A percentile compares a stretch with the other conserved stretches of the same genome.
These are phyloP conservation scores for Cirrhinus mrigala DNA, from an alignment of 2,797 vertebrate species.

Conservation along the genomic window DNA sequence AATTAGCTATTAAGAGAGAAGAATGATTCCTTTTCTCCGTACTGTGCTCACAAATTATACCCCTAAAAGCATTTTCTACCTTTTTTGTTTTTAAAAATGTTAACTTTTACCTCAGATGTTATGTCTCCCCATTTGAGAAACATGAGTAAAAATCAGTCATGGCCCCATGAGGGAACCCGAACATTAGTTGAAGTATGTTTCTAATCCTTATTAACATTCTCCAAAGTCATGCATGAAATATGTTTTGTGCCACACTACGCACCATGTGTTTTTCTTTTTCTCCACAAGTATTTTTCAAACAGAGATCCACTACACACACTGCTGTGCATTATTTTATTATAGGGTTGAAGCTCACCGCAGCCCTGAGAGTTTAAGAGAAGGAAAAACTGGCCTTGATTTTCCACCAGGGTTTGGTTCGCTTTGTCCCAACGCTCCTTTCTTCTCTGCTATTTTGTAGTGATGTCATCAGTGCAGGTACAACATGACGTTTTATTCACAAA, in stretches of 20 bases:
- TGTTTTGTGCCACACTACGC: conserved; percentile 83
- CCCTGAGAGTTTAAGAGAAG: conserved; percentile 73
- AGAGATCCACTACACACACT: conserved; percentile 77
- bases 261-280: conserved; percentile 90
- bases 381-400: conserved; percentile 75
- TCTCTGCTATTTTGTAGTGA: conserved; percentile 56
- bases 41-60: conserved; percentile 45
- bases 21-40: conserved; percentile 65
- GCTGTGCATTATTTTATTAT: conserved; percentile 87
- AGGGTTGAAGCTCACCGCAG: conserved; percentile 81
- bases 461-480: conserved; percentile 37
- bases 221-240: conserved; percentile 89
- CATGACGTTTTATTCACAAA: conserved; percentile 29
- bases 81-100: conserved; percentile 58
- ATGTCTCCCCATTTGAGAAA: conserved; percentile 67
- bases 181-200: conserved; percentile 83
- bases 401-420: conserved; percentile 30
- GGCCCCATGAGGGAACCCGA: conserved; percentile 66
- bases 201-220: conserved; percentile 95
- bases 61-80: conserved; percentile 65
- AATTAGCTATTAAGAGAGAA: conserved; percentile 46
- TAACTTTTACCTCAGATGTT: conserved; percentile 71
- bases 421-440: conserved; percentile 74
- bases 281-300: conserved; percentile 85
- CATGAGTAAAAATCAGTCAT: conserved; percentile 66